A percentile compares a stretch with the other conserved stretches of the same genome.
phyloP scores from a whole-genome alignment of 2,113 vertebrate genomes.

The Arenaria interpres region DNA sequence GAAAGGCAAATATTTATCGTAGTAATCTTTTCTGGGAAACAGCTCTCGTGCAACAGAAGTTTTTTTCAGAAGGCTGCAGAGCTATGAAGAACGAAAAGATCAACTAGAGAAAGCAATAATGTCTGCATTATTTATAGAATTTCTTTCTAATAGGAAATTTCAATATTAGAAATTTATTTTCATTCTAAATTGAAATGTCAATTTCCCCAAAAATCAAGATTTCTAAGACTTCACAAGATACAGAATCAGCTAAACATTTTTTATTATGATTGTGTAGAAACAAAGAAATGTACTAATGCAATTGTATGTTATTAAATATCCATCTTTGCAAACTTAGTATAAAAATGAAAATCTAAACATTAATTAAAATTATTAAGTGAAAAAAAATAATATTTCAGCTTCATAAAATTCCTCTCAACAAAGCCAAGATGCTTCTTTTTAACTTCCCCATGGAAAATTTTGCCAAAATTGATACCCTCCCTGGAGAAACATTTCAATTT shows the following conservation, averaged over 20 bases:
- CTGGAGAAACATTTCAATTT: not conserved
- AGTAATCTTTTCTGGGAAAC: not conserved
- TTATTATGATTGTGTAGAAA: not conserved
- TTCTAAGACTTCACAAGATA: not conserved
- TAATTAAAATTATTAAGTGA: not conserved
- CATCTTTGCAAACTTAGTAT: not conserved
- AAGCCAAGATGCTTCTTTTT: not conserved
- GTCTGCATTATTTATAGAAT: not conserved
- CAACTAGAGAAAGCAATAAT: not conserved
- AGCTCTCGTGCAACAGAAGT: not conserved
- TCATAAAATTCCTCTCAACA: not conserved
- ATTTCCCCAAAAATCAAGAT: not conserved
- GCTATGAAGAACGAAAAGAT: not conserved
- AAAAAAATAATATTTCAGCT: not conserved
- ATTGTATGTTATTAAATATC: not conserved
- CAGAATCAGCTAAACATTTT: not conserved
- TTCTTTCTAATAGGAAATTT: not conserved
- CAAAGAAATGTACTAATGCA: not conserved
- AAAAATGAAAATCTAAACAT: not conserved
- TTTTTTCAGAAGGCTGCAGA: not conserved
- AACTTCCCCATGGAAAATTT: not conserved
- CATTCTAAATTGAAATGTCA: not conserved
- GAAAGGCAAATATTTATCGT: not conserved
- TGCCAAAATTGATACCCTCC: not conserved
- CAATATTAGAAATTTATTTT: not conserved